Percentiles rank a stretch among this genome's conserved stretches.
These are phyloP conservation scores for Microctenopoma steveboyesi DNA, from an alignment of 2,797 vertebrate species.

Conservation along the genomic window DNA sequence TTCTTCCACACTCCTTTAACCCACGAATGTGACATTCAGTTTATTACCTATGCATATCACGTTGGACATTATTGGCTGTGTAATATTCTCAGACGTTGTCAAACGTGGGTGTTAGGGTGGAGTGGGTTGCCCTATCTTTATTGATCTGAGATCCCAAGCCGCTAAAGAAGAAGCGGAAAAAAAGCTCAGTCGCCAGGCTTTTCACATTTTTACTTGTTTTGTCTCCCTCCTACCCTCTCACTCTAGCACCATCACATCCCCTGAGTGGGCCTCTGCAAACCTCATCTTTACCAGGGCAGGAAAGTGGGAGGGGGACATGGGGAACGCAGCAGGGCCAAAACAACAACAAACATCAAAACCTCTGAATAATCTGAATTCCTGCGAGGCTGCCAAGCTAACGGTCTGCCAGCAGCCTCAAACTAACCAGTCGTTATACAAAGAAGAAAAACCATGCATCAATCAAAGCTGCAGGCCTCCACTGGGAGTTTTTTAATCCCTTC, in stretches of 20 bases:
- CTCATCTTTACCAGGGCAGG: slow-evolving; percentile 36
- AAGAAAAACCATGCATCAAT: slow-evolving; percentile 52
- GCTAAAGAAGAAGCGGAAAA: slow-evolving; percentile 1
- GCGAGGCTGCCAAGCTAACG: slow-evolving; percentile 41
- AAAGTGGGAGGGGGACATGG: slow-evolving; percentile 6
- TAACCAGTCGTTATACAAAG: slow-evolving; percentile 29
- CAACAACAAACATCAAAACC: slow-evolving; percentile 67
- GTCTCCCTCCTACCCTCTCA: slow-evolving; percentile 9
- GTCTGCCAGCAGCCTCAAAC: slow-evolving; percentile 40
- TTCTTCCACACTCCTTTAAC: slow-evolving; percentile 24
- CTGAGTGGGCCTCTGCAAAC: slow-evolving; percentile 45
- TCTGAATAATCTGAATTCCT: slow-evolving; percentile 63
- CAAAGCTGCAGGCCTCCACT: slow-evolving; percentile 12
- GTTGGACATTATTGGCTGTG: slow-evolving; percentile 6
- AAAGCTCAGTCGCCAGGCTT: slow-evolving; percentile 8
- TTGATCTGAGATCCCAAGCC: slow-evolving; percentile 2
- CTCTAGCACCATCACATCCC: slow-evolving; percentile 21
- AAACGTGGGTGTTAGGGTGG: not conserved
- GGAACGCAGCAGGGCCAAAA: slow-evolving; percentile 47
- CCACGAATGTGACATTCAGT: slow-evolving; percentile 15
- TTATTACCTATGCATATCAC: slow-evolving; percentile 36
- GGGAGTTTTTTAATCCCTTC: slow-evolving; percentile 24
- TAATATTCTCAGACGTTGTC: slow-evolving; percentile 23
- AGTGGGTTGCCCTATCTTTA: slow-evolving; percentile 6
- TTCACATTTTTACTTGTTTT: slow-evolving; percentile 18